These are phyloP conservation scores for Nycteola revayana DNA, from an alignment of 2,888 invertebrate species.

Conservation along the genomic window DNA sequence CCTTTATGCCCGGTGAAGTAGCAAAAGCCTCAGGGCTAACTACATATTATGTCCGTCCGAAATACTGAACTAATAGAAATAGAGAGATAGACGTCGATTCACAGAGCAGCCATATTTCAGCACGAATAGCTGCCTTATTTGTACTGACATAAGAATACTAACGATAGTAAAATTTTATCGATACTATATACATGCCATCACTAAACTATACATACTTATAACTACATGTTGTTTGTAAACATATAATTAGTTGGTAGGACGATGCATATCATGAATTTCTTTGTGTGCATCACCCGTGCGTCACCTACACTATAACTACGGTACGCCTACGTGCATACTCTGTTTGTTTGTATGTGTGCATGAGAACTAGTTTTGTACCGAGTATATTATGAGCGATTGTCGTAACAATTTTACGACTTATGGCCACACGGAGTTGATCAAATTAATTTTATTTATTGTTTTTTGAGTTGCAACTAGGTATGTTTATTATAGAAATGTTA, in stretches of 20 bases:
- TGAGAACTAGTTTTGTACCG: conserved; percentile 58
- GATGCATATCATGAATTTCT: conserved; percentile 70
- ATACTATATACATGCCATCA: conserved; percentile 37
- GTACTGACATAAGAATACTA: no score
- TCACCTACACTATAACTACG: neutral
- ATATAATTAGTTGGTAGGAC: conserved; percentile 80
- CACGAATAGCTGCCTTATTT: no score
- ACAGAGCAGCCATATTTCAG: no score
- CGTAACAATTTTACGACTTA: conserved; percentile 43
- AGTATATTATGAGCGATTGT: conserved; percentile 60
- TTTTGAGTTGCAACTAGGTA: no score
- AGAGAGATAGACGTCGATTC: no score
- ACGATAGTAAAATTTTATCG: neutral
- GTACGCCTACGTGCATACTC: no score
- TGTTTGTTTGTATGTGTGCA: conserved; percentile 35
- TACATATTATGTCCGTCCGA: no score
- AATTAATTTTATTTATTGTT: conserved; percentile 51
- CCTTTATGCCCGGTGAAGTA: no score
- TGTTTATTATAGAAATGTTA: no score
- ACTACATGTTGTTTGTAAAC: conserved; percentile 68
- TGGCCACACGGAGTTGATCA: conserved; percentile 59
- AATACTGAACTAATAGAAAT: no score
- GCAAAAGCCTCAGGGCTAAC: no score
- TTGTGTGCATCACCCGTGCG: conserved; percentile 35
- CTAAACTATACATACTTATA: conserved; percentile 33